A percentile compares a stretch with the other conserved stretches of the same genome.
These are phyloP conservation scores for Scarus forsteni DNA, from an alignment of 2,797 vertebrate species.

Conservation along the genomic window DNA sequence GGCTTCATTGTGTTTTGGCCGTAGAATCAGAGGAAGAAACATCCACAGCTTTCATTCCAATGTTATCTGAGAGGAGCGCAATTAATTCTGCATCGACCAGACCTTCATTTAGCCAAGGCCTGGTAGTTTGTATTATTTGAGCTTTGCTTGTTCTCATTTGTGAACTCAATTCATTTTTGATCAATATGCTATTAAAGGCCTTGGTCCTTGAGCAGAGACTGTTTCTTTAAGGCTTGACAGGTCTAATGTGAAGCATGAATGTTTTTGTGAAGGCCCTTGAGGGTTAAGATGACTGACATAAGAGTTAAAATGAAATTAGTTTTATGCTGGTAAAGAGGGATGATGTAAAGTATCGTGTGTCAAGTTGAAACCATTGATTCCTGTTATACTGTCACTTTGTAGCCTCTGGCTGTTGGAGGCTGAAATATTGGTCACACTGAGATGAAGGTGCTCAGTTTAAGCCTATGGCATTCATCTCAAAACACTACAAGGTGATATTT, in stretches of 20 bases:
- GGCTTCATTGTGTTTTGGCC: conserved; percentile 10
- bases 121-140: conserved; percentile 82
- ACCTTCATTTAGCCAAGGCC: conserved; percentile 67
- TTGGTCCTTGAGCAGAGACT: conserved; percentile 63
- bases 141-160: conserved; percentile 75
- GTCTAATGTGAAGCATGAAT: conserved; percentile 18
- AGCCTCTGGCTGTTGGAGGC: conserved; percentile 53
- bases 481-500: conserved; percentile 23
- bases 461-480: conserved; percentile 5
- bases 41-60: conserved; percentile 52
- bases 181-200: conserved; percentile 86
- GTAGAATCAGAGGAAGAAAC: conserved; percentile 41
- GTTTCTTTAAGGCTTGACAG: conserved; percentile 37
- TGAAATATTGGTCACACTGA: conserved; percentile 66
- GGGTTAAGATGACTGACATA: conserved; percentile 38
- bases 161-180: conserved; percentile 83
- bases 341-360: conserved; percentile 56
- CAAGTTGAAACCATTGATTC: conserved; percentile 68
- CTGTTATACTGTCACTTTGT: conserved; percentile 59
- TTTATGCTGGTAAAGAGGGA: conserved; percentile 62
- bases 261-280: conserved; percentile 37
- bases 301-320: conserved; percentile 61
- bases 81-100: conserved; percentile 86
- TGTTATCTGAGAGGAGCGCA: conserved; percentile 65
- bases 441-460: conserved; percentile 46